Conservation (phyloP, 2,113 vertebrate species). For the Scomber japonicus region DNA sequence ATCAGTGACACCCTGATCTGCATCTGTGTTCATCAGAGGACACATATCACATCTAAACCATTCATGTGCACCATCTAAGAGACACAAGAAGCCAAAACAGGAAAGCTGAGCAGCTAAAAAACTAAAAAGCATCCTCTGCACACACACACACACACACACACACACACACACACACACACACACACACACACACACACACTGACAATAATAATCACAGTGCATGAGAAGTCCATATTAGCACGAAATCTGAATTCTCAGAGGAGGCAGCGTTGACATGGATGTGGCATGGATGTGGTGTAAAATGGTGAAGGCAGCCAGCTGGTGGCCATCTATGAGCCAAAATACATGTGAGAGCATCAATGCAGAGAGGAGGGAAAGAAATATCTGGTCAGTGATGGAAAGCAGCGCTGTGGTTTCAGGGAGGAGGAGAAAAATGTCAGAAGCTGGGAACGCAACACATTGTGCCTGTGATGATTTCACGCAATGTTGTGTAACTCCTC, state of each 20-base stretch:
- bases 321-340: constrained; percentile 5
- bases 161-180: too few species aligned
- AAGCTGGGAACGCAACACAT: neutral
- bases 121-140: neutral
- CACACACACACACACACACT: too few species aligned
- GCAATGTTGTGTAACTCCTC: neutral
- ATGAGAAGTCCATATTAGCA: constrained; percentile 12
- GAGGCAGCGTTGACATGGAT: neutral
- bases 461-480: neutral
- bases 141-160: too few species aligned
- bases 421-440: neutral
- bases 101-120: neutral
- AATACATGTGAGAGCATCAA: neutral
- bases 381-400: constrained; percentile 16
- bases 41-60: neutral
- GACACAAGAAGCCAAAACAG: neutral
- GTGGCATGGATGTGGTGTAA: neutral
- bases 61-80: neutral
- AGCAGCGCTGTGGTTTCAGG: constrained; percentile 12
- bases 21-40: neutral
- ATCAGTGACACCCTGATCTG: neutral
- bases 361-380: neutral
- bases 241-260: neutral
- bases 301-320: constrained; percentile 9
- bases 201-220: neutral